These are phyloP conservation scores for Drosophila miranda DNA, from an alignment of 1,140 invertebrate species.

Conservation along the genomic window DNA sequence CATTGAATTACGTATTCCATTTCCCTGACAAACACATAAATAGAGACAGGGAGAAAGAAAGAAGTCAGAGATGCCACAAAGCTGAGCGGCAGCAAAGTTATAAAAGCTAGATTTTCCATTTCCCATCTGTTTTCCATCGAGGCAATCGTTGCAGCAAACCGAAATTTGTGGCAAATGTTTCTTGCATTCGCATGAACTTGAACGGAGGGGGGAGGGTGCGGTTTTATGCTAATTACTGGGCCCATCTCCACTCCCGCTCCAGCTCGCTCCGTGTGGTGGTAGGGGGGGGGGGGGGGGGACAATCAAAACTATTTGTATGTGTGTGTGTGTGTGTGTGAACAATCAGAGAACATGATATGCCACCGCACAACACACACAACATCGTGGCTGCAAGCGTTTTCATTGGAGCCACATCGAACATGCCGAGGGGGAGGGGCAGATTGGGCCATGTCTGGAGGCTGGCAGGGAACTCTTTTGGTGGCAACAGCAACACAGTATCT, in stretches of 20 bases:
- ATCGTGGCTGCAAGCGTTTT: conserved; percentile 30
- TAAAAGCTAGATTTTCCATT: conserved; percentile 44
- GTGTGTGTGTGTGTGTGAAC: conserved; percentile 5
- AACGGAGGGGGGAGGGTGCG: neutral
- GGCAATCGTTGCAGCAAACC: conserved; percentile 20
- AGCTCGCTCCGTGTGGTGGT: too few species aligned
- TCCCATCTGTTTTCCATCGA: conserved; percentile 25
- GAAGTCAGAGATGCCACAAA: neutral
- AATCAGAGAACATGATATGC: neutral
- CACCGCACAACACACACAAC: too few species aligned
- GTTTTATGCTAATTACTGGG: conserved; percentile 45
- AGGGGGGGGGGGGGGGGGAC: too few species aligned
- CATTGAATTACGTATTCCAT: conserved; percentile 60
- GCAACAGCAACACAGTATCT: conserved; percentile 23
- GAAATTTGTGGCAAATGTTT: conserved; percentile 31
- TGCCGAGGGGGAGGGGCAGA: neutral
- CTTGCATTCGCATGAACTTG: conserved; percentile 17
- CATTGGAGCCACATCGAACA: conserved; percentile 39
- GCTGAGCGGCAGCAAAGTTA: conserved; percentile 23
- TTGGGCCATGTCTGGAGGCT: too few species aligned
- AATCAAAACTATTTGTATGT: too few species aligned
- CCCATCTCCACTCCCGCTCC: conserved; percentile 11
- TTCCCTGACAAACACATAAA: conserved; percentile 14
- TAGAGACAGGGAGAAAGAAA: neutral
- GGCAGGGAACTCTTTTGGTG: conserved; percentile 1